Evolutionary conservation across 2,113 vertebrate genomes (phyloP).

Genomic region (Furnarius figulus): DNA sequence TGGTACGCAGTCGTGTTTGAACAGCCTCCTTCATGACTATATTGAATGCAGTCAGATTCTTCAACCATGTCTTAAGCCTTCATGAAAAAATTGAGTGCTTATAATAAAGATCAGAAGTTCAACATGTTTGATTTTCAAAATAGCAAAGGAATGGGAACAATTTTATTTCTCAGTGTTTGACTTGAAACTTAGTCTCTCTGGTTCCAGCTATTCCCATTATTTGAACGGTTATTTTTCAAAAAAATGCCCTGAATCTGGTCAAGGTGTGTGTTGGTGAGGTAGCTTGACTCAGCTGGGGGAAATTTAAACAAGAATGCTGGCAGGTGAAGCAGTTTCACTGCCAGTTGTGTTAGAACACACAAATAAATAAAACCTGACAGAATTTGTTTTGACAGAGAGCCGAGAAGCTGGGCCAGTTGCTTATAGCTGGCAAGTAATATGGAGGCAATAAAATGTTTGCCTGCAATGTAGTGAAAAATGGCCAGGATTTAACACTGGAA

Average conservation of each 20-base stretch:
- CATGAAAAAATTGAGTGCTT: not conserved
- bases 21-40: not conserved
- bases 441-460: not conserved
- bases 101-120: not conserved
- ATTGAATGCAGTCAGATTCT: not conserved
- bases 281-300: not conserved
- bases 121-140: not conserved
- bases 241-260: not conserved
- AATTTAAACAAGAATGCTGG: not conserved
- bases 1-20: not conserved
- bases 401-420: not conserved
- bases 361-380: constrained; percentile 12
- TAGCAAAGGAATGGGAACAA: not conserved
- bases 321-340: not conserved
- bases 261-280: not conserved
- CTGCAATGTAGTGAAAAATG: not conserved
- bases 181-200: not conserved
- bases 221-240: not conserved
- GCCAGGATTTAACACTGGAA: not conserved
- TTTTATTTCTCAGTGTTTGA: not conserved
- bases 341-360: constrained; percentile 1
- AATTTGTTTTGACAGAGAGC: constrained; percentile 22
- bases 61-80: not conserved
- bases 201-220: not conserved
- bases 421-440: not conserved